phyloP scores from a whole-genome alignment of 2,113 vertebrate genomes.

The Xenopus tropicalis region DNA sequence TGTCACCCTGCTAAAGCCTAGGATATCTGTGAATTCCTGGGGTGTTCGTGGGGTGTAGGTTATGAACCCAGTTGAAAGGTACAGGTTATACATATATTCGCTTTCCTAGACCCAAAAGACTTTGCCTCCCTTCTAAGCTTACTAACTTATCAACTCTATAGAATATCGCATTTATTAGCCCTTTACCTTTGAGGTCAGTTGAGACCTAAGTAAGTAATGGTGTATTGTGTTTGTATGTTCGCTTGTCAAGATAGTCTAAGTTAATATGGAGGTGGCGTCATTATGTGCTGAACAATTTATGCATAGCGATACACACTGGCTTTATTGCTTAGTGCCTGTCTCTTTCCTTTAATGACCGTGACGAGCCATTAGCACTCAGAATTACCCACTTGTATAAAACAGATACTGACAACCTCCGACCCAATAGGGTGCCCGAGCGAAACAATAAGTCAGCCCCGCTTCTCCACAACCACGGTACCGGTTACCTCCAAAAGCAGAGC shows the following conservation, averaged over 20 bases:
- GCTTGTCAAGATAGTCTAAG: too few species aligned
- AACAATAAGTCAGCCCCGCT: constrained; percentile 7
- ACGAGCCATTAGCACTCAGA: neutral
- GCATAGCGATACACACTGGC: neutral
- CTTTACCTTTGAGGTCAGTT: too few species aligned
- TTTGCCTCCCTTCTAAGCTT: too few species aligned
- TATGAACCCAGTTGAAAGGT: too few species aligned
- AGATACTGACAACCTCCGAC: neutral
- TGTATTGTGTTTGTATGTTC: too few species aligned
- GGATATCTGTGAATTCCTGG: too few species aligned
- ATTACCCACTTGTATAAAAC: neutral
- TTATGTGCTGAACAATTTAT: neutral
- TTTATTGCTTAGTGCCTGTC: too few species aligned
- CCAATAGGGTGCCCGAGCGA: neutral
- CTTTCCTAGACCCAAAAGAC: too few species aligned
- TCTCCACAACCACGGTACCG: constrained; percentile 47
- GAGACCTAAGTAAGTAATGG: too few species aligned
- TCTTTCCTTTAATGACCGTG: neutral
- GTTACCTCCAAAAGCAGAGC: constrained; percentile 63
- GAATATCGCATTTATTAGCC: neutral
- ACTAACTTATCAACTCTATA: neutral
- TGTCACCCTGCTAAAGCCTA: too few species aligned
- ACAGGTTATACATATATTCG: too few species aligned
- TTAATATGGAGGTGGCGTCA: neutral
- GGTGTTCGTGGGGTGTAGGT: too few species aligned